Conservation (phyloP, 2,113 vertebrate species). For the Zosterops borbonicus region DNA sequence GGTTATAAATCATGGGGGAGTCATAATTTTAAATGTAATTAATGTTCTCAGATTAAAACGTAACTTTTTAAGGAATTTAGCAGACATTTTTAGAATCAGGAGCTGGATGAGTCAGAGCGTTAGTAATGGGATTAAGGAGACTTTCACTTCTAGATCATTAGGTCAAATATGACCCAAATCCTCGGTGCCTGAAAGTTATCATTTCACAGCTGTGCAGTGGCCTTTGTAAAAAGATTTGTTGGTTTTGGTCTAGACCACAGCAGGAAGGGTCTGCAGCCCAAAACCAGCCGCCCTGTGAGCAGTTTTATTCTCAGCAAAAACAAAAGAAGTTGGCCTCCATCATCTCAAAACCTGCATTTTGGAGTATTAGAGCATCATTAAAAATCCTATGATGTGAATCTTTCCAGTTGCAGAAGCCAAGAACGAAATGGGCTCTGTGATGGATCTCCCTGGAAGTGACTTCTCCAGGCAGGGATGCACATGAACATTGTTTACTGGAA, state of each 20-base stretch:
- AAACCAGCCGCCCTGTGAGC: neutral
- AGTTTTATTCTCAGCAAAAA: neutral
- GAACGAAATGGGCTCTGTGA: neutral
- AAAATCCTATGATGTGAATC: neutral
- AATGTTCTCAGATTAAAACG: constrained; percentile 79
- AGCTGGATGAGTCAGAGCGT: neutral
- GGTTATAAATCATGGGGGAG: constrained; percentile 77
- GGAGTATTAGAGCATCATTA: neutral
- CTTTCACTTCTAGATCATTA: constrained; percentile 4
- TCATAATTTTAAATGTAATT: constrained; percentile 69
- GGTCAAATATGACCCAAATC: constrained; percentile 3
- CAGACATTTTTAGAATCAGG: constrained; percentile 10
- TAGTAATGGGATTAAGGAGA: constrained; percentile 1
- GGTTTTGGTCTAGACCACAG: neutral
- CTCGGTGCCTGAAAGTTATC: neutral
- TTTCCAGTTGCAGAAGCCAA: neutral
- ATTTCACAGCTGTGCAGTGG: constrained; percentile 29
- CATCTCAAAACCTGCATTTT: neutral
- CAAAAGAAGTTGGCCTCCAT: neutral
- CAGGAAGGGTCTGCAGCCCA: neutral
- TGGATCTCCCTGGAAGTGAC: neutral
- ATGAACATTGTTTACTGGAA: fast-evolving
- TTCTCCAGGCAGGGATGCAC: neutral
- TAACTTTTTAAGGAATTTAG: constrained; percentile 56
- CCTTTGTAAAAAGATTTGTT: constrained; percentile 23